Percentiles rank a stretch among this genome's conserved stretches.
Evolutionary conservation across 2,888 invertebrate genomes (phyloP).

Genomic region (Apodemia mormo): DNA sequence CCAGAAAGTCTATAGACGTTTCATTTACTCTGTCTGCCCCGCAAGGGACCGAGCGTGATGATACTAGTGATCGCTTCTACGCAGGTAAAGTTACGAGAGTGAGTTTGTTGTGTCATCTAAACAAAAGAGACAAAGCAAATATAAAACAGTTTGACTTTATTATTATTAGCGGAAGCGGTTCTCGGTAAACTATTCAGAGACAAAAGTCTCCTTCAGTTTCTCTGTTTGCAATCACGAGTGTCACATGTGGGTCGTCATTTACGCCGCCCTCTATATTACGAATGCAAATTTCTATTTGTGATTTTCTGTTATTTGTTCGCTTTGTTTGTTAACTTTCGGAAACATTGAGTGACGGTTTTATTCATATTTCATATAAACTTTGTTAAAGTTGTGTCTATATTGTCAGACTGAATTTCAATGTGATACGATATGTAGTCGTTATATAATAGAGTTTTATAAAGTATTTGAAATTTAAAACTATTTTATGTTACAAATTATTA

Average conservation of each 20-base stretch:
- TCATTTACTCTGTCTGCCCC: too few species aligned
- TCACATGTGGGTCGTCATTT: constrained; percentile 39
- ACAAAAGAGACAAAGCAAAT: too few species aligned
- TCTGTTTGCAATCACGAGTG: constrained; percentile 42
- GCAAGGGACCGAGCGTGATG: too few species aligned
- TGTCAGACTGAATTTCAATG: neutral
- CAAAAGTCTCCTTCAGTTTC: constrained; percentile 33
- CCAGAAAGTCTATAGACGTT: too few species aligned
- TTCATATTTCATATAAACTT: neutral
- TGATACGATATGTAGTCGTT: neutral
- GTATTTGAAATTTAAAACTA: too few species aligned
- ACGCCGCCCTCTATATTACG: constrained; percentile 39
- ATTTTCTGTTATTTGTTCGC: constrained; percentile 41
- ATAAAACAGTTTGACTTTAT: neutral
- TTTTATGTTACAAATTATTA: too few species aligned
- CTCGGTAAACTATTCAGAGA: neutral
- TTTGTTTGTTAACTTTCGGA: constrained; percentile 24
- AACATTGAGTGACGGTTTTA: constrained; percentile 6
- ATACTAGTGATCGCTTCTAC: too few species aligned
- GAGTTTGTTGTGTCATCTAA: too few species aligned
- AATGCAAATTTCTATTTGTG: constrained; percentile 45
- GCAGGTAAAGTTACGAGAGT: too few species aligned
- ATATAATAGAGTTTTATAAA: too few species aligned
- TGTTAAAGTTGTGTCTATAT: neutral
- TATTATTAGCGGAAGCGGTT: neutral